Base-by-base conservation (phyloP, 2,113 vertebrate species). In the Athene noctua region DNA sequence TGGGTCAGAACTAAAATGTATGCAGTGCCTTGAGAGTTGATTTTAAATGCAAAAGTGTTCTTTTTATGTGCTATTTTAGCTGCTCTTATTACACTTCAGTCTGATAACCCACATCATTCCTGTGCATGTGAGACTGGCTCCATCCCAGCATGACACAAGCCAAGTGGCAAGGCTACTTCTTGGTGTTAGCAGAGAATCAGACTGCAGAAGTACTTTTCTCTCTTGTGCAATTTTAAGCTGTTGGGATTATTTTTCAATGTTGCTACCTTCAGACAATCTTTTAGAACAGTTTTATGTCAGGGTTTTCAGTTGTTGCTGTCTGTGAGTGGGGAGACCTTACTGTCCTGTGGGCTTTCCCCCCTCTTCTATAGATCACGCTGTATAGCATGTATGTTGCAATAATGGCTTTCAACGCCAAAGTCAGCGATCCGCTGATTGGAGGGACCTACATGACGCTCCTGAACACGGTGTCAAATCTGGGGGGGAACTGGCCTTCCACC, bases 391-490 rank as follows among this genome's bases (percentile, higher is more conserved):
- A 99, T 54, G 99, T 99, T 74, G 99, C 99, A 47, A 97, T 99
- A 89, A 99, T 99, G 99, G 99, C 99, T 81, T 99, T 99, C 97
- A 99, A 99, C 6, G 99, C 99, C 94, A 99, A 99, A 95, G 99
- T 99, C 85, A 99, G 99, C 18, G 99, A 99, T 88, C 99, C 99
- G 3, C 96, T 99, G 62, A 99, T 99, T 32, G 99, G 99, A 3
- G 99, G 99, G 55, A 99, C 99, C 36, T 99, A 99, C 96, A 99
- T 99, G 99, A 99, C 99, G 1, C 98, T 99, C 61, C 98, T 99
- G 46, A 99, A 99, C 80, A 99, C 99, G 0, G 98, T 99, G 27
- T 99, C 99, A 4, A 99, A 99, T 82, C 98, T 99, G 34, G 99
- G 99, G 26, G 99, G 99, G 10, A 99, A 99, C 97, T 99, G 99